phyloP scores from a whole-genome alignment of 1,140 invertebrate genomes.

The Pseudachorutes palmiensis region DNA sequence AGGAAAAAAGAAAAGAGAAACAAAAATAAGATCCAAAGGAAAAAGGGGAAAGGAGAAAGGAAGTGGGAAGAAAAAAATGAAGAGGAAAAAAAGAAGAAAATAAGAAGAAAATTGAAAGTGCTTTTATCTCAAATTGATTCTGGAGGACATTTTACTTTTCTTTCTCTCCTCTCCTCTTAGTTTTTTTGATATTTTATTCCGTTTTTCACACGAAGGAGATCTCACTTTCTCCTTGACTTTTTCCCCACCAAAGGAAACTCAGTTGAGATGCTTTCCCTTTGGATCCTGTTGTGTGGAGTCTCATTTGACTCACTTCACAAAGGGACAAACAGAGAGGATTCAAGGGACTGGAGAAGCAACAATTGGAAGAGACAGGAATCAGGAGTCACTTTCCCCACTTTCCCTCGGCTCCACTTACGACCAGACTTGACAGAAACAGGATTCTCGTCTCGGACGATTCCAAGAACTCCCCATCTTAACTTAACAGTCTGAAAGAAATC shows the following conservation, averaged over 20 bases:
- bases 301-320: conserved; percentile 1
- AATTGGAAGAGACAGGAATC: conserved; percentile 14
- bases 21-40: conserved; percentile 9
- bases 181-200: conserved; percentile 37
- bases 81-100: conserved; percentile 25
- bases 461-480: too few relatives aligned
- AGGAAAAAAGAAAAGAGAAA: conserved; percentile 7
- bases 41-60: conserved; percentile 16
- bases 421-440: neutral
- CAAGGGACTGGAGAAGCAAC: conserved; percentile 4
- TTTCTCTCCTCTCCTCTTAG: conserved; percentile 16
- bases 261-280: too few relatives aligned
- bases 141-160: conserved; percentile 38
- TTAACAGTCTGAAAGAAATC: too few relatives aligned
- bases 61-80: conserved; percentile 15
- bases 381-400: conserved; percentile 1
- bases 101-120: conserved; percentile 38
- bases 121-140: conserved; percentile 39
- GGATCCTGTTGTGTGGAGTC: too few relatives aligned
- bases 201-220: conserved; percentile 31
- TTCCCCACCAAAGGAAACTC: neutral
- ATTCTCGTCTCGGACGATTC: neutral
- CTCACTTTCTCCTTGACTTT: neutral
- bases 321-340: conserved; percentile 2
- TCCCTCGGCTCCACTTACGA: conserved; percentile 3